These are phyloP conservation scores for Mola mola DNA, from an alignment of 2,113 vertebrate genomes.

Conservation along the genomic window DNA sequence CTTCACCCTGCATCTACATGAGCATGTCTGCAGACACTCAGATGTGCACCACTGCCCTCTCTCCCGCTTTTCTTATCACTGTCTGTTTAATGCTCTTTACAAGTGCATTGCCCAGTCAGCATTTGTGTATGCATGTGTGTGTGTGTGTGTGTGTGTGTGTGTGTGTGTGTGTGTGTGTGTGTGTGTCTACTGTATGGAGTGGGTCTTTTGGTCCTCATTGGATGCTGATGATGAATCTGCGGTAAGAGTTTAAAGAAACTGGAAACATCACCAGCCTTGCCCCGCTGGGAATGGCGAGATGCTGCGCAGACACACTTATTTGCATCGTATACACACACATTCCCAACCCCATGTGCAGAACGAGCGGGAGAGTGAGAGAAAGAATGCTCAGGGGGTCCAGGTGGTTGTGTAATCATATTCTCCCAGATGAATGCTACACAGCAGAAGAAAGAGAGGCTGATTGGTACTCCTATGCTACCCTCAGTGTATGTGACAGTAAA, in stretches of 20 bases:
- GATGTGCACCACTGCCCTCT: conserved; percentile 37
- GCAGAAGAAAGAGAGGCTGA: conserved; percentile 40
- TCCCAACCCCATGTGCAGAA: background rate
- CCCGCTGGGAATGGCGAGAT: conserved; percentile 32
- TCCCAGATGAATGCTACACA: conserved; percentile 43
- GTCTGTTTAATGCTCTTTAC: conserved; percentile 50
- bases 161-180: conserved; percentile 18
- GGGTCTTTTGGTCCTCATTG: conserved; percentile 30
- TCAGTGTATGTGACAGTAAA: background rate
- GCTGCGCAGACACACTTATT: conserved; percentile 34
- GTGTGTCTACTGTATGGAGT: conserved; percentile 11
- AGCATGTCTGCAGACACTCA: conserved; percentile 38
- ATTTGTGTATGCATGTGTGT: conserved; percentile 16
- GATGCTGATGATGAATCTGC: conserved; percentile 57
- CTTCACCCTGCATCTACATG: conserved; percentile 49
- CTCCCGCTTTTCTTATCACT: conserved; percentile 56
- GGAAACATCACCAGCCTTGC: conserved; percentile 21
- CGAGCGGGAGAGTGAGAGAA: background rate
- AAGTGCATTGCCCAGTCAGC: conserved; percentile 57
- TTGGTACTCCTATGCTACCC: conserved; percentile 1
- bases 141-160: conserved; percentile 17
- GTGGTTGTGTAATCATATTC: conserved; percentile 55
- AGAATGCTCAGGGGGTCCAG: conserved; percentile 37
- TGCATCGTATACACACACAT: conserved; percentile 6
- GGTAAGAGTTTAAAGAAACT: conserved; percentile 45